Percentiles rank a stretch among this genome's conserved stretches.
Conservation (phyloP, 1,140 invertebrate genomes). For the Eulimnadia texana region DNA sequence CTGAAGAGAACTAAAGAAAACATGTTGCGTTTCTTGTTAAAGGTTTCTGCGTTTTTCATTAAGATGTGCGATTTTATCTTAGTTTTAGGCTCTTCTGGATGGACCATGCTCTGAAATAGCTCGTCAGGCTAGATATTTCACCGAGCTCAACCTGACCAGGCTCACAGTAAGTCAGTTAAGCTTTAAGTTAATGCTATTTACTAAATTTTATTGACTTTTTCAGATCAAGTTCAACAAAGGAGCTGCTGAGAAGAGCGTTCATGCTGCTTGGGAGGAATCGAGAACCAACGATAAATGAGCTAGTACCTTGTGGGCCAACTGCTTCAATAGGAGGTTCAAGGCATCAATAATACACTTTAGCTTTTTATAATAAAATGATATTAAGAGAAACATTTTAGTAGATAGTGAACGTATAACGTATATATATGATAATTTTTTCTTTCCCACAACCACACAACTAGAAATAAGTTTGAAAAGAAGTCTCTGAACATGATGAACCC, state of each 20-base stretch:
- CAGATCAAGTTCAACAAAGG: slow-evolving; percentile 77
- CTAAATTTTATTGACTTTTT: too few relatives aligned
- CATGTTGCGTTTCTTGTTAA: too few relatives aligned
- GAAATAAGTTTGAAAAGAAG: too few relatives aligned
- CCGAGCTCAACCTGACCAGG: slow-evolving; percentile 84
- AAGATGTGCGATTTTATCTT: neutral
- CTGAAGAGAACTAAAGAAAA: neutral
- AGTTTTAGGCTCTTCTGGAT: slow-evolving; percentile 42
- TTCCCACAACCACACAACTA: too few relatives aligned
- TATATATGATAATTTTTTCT: too few relatives aligned
- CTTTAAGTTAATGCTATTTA: too few relatives aligned
- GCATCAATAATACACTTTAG: slow-evolving; percentile 39
- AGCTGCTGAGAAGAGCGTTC: slow-evolving; percentile 65
- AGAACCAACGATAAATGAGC: slow-evolving; percentile 64
- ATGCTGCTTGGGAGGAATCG: slow-evolving; percentile 69
- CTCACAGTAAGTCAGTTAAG: slow-evolving; percentile 33
- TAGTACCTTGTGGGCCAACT: slow-evolving; percentile 56
- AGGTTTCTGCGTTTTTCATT: neutral
- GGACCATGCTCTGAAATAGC: slow-evolving; percentile 72
- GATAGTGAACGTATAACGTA: too few relatives aligned
- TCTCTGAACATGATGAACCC: neutral
- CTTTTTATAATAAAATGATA: too few relatives aligned
- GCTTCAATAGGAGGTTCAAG: slow-evolving; percentile 60
- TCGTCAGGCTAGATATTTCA: slow-evolving; percentile 72
- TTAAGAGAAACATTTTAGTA: too few relatives aligned